A percentile compares a stretch with the other conserved stretches of the same genome.
These are phyloP conservation scores for Cordilura impudica DNA, from an alignment of 2,888 invertebrate species.

Conservation along the genomic window DNA sequence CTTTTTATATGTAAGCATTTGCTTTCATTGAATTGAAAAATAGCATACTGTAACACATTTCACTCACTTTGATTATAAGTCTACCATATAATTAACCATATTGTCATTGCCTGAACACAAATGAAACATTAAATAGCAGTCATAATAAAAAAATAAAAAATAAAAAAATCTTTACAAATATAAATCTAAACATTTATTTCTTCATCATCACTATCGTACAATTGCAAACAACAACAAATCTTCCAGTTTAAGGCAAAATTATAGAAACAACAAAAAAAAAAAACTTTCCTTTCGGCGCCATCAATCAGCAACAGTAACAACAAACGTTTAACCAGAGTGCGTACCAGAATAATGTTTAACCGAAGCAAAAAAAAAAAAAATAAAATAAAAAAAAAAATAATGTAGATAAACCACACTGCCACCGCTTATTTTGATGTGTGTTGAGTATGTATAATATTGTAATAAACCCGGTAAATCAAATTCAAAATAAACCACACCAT, in stretches of 20 bases:
- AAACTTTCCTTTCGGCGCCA: slow-evolving; percentile 40
- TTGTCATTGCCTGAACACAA: not conserved
- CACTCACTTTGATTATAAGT: not conserved
- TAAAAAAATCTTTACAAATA: not conserved
- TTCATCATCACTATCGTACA: not conserved
- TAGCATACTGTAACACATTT: not conserved
- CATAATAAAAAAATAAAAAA: not conserved
- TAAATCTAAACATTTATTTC: not conserved
- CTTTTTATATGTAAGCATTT: too few species aligned
- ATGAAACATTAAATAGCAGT: not conserved
- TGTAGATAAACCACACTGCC: slow-evolving; percentile 7
- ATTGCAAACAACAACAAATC: not conserved
- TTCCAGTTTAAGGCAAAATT: not conserved
- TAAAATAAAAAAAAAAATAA: not conserved
- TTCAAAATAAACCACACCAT: slow-evolving; percentile 24
- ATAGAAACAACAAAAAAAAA: not conserved
- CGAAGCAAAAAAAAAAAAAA: not conserved
- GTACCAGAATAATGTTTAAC: not conserved
- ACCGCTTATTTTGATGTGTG: not conserved
- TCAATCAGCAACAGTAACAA: slow-evolving; percentile 39
- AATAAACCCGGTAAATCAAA: slow-evolving; percentile 12
- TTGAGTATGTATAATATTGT: not conserved
- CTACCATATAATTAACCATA: not conserved
- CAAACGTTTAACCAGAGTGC: not conserved
- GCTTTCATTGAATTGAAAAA: too few species aligned